Evolutionary conservation across 2,888 invertebrate species (phyloP).

Genomic region (Luperina testacea): DNA sequence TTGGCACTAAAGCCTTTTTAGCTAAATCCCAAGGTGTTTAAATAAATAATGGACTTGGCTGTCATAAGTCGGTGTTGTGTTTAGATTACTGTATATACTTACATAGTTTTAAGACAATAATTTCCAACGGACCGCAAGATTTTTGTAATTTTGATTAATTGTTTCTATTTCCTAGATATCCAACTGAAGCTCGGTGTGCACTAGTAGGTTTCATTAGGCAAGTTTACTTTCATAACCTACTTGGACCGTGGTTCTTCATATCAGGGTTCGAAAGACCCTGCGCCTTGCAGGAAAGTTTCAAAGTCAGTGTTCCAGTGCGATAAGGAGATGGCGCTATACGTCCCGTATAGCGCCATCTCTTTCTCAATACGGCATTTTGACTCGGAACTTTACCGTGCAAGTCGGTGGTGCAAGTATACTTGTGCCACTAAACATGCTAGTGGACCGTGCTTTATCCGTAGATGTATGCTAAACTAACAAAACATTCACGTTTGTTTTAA

Average conservation of each 20-base stretch:
- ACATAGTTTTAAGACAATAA: conserved; percentile 50
- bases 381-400: background rate
- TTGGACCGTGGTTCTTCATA: background rate
- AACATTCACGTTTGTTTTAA: conserved; percentile 76
- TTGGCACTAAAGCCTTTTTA: background rate
- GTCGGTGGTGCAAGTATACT: background rate
- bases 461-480: conserved; percentile 61
- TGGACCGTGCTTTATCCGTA: conserved; percentile 39
- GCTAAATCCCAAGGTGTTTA: background rate
- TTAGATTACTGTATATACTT: conserved; percentile 33
- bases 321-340: too few species aligned
- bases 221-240: background rate
- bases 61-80: conserved; percentile 31
- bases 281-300: too few species aligned
- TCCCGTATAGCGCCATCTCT: too few species aligned
- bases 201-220: conserved; percentile 22
- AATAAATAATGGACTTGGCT: background rate
- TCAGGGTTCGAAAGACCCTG: too few species aligned
- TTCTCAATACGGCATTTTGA: too few species aligned
- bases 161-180: conserved; percentile 32
- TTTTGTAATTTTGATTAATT: conserved; percentile 15
- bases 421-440: conserved; percentile 1
- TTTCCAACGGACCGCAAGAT: conserved; percentile 52
- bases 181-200: conserved; percentile 39
- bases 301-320: too few species aligned